phyloP scores from a whole-genome alignment of 2,888 invertebrate species.

The Scelioninae gen. 1 region DNA sequence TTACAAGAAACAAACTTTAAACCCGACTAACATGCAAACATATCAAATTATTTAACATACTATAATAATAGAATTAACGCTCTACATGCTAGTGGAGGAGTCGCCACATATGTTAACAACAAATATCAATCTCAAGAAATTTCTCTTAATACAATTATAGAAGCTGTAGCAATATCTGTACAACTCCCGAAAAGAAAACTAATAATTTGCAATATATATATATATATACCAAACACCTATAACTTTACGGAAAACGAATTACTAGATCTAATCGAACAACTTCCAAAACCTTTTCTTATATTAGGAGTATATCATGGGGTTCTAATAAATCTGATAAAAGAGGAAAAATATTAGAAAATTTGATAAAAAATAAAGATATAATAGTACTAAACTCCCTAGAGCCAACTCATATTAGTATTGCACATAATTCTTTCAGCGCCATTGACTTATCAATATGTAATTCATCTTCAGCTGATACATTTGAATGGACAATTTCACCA shows the following conservation, averaged over 20 bases:
- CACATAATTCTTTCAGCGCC: conserved; percentile 38
- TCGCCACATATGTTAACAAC: too few relatives aligned
- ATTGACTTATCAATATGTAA: conserved; percentile 69
- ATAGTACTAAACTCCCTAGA: conserved; percentile 37
- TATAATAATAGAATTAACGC: too few relatives aligned
- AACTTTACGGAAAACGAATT: background rate
- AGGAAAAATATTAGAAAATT: conserved; percentile 69
- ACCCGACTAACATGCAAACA: too few relatives aligned
- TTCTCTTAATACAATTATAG: background rate
- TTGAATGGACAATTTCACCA: conserved; percentile 3
- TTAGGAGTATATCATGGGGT: conserved; percentile 49
- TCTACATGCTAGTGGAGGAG: too few relatives aligned
- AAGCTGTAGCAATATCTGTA: background rate
- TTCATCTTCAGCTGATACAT: conserved; percentile 14
- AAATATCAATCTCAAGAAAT: background rate
- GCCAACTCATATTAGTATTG: conserved; percentile 65
- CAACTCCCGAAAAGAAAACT: background rate
- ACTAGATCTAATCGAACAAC: background rate
- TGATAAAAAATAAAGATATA: conserved; percentile 58
- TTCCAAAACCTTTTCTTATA: conserved; percentile 15
- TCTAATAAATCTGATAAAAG: conserved; percentile 61
- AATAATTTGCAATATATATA: conserved; percentile 20
- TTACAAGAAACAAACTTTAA: too few relatives aligned
- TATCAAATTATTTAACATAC: too few relatives aligned
- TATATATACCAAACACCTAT: background rate